Evolutionary conservation across 2,113 vertebrate genomes (phyloP).

Genomic region (Seriola rivoliana): DNA sequence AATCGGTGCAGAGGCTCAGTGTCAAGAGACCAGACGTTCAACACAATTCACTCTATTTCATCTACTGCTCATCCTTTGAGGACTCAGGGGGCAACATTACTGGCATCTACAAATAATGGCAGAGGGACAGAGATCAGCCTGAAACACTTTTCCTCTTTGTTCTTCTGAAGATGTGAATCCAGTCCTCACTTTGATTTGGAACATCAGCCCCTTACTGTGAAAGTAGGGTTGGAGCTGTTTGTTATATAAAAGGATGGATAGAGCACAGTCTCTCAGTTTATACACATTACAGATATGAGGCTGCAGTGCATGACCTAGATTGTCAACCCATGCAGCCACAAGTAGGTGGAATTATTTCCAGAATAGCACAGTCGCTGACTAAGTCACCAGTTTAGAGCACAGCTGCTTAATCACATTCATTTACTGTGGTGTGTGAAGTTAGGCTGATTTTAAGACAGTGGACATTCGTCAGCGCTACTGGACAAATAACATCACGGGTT

Average conservation of each 20-base stretch:
- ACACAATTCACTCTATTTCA: slow-evolving; percentile 29
- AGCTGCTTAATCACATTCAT: not conserved
- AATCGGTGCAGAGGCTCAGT: slow-evolving; percentile 11
- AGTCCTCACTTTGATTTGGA: not conserved
- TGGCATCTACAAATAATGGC: not conserved
- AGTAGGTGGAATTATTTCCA: slow-evolving; percentile 51
- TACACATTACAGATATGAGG: not conserved
- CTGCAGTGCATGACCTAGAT: slow-evolving; percentile 48
- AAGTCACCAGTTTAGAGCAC: not conserved
- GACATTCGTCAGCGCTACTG: not conserved
- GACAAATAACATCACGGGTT: not conserved
- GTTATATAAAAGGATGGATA: not conserved
- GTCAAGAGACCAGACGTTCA: slow-evolving; percentile 2
- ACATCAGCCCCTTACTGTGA: not conserved
- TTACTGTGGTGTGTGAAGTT: not conserved
- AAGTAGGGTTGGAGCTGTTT: slow-evolving; percentile 12
- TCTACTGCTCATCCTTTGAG: slow-evolving; percentile 8
- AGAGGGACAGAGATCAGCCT: not conserved
- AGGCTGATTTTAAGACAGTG: not conserved
- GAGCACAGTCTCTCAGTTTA: not conserved
- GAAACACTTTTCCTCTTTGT: not conserved
- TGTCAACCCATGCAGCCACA: slow-evolving; percentile 40
- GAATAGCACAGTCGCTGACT: slow-evolving; percentile 30
- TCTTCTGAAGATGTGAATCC: not conserved
- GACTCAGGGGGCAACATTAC: slow-evolving; percentile 8